These are phyloP conservation scores for Microchrysa polita DNA, from an alignment of 2,888 invertebrate species.

Conservation along the genomic window DNA sequence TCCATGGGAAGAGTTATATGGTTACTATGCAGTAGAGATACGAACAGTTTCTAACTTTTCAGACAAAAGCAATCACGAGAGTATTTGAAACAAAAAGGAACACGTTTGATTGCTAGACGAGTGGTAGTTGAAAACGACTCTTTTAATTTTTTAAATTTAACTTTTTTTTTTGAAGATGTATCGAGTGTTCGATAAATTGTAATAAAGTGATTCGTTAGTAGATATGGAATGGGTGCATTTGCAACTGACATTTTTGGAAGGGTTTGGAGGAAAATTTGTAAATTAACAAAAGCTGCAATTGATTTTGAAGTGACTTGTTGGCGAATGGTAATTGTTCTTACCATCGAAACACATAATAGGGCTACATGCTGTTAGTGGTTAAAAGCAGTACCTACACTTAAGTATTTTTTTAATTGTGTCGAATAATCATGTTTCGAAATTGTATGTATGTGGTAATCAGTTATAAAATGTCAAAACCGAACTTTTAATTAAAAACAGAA, in stretches of 20 bases:
- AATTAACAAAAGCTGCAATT: too few relatives aligned
- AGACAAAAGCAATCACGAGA: slow-evolving; percentile 33
- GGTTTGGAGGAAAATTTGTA: too few relatives aligned
- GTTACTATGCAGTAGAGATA: slow-evolving; percentile 17
- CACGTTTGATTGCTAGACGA: slow-evolving; percentile 21
- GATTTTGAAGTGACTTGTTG: too few relatives aligned
- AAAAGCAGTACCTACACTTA: too few relatives aligned
- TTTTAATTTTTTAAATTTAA: slow-evolving; percentile 25
- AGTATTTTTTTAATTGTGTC: too few relatives aligned
- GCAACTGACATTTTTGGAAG: background rate
- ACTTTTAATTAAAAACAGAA: too few relatives aligned
- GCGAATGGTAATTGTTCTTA: too few relatives aligned
- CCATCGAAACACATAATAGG: too few relatives aligned
- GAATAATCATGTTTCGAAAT: too few relatives aligned
- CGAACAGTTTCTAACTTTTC: slow-evolving; percentile 44
- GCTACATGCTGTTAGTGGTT: too few relatives aligned
- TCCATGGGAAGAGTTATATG: slow-evolving; percentile 30
- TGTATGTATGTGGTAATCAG: too few relatives aligned
- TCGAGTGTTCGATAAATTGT: slow-evolving; percentile 24
- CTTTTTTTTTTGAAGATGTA: slow-evolving; percentile 34
- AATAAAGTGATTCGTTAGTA: background rate
- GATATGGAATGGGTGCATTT: background rate
- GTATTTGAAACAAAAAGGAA: slow-evolving; percentile 10
- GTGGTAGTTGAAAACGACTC: slow-evolving; percentile 12
- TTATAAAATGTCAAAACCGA: too few relatives aligned